Evolutionary conservation across 2,888 invertebrate species (phyloP).

Genomic region (Tachina grossa): DNA sequence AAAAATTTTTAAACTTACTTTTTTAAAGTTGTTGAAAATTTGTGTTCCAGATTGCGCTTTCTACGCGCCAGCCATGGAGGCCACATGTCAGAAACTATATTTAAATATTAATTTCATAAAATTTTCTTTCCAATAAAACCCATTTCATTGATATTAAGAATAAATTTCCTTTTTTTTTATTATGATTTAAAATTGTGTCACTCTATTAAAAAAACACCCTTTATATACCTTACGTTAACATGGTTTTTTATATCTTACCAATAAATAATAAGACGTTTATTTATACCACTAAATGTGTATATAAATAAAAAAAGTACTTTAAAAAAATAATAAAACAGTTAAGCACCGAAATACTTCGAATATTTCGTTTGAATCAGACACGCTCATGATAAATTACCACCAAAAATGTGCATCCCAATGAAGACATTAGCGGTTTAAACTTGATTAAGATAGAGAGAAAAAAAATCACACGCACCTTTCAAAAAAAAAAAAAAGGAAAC

Average conservation of each 20-base stretch:
- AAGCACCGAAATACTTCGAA: neutral
- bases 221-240: neutral
- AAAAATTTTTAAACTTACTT: too few relatives aligned
- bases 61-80: too few relatives aligned
- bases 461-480: neutral
- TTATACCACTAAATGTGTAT: neutral
- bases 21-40: too few relatives aligned
- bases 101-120: too few relatives aligned
- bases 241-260: neutral
- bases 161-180: too few relatives aligned
- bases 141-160: too few relatives aligned
- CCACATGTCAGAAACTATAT: too few relatives aligned
- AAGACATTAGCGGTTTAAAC: conserved; percentile 2
- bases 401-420: conserved; percentile 30
- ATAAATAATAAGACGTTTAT: neutral
- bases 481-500: neutral
- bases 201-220: too few relatives aligned
- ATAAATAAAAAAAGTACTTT: neutral
- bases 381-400: conserved; percentile 8
- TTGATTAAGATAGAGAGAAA: neutral
- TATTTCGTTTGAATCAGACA: conserved; percentile 6
- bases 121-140: too few relatives aligned
- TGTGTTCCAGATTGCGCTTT: too few relatives aligned
- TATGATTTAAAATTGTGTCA: too few relatives aligned
- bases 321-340: neutral